Base-by-base conservation (phyloP, 2,113 vertebrate genomes). In the Eclectus roratus region DNA sequence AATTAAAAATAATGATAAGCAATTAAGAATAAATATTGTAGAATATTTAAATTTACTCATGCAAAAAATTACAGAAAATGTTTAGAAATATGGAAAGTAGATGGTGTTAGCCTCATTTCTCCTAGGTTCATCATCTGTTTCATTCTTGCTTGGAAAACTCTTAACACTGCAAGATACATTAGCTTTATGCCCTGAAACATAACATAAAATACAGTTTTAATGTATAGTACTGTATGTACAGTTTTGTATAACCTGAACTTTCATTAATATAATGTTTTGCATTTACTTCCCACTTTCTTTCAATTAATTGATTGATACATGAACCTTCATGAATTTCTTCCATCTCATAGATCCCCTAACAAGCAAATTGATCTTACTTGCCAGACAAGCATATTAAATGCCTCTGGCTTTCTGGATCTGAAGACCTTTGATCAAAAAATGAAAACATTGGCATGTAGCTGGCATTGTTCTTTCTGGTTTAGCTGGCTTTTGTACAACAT, bases 391-490 rank as follows among this genome's bases (percentile, higher is more conserved):
- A 79, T 96, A 93, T 68, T 91, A 94, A 96, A 79, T 88, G 77
- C 72, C 68, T 88, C 80, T 80, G 55, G 60, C 43, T 96, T 91
- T 91, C 88, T 93, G 86, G 73, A 94, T 87, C 37, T 39, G 6
- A 81, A 86, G 65, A 55, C 31, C 74, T 90, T 88, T 91, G 35
- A 92, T 94, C 61, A 93, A 61, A 84, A 95, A 97, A 96, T 71
- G 13, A 96, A 92, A 95, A 91, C 41, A 79, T 15, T 90, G 93
- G 68, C 68, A 79, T 44, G 43, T 47, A 91, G 46, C 35, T 52
- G 47, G 9, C 70, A 79, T 61, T 94, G 87, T 91, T 95, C 69
- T 83, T 86, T 93, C 70, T 94, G 41, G 24, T 93, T 84, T 86
- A 55, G 41, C 33, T 95, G 91, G 89, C 79, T 91, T 88, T 47